Evolutionary conservation across 1,140 invertebrate genomes (phyloP).

Genomic region (Aplysia californica): DNA sequence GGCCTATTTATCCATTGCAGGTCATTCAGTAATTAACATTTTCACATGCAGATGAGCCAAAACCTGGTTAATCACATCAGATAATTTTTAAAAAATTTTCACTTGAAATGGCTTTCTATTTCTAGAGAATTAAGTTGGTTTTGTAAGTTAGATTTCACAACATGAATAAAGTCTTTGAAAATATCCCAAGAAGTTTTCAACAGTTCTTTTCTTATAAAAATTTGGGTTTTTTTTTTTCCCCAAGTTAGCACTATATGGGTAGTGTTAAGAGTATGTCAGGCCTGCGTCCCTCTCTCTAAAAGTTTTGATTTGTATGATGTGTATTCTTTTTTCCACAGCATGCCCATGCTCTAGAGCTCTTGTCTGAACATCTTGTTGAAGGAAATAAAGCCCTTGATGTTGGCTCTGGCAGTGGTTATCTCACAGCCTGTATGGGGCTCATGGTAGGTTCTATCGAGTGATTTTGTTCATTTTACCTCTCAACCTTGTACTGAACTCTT

Average conservation of each 20-base stretch:
- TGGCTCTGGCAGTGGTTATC: conserved; percentile 94
- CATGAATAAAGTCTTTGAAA: too few relatives aligned
- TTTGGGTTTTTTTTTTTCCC: neutral
- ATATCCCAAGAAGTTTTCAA: too few relatives aligned
- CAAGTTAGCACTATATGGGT: too few relatives aligned
- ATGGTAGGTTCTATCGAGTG: conserved; percentile 80
- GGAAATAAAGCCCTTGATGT: conserved; percentile 89
- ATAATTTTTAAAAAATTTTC: too few relatives aligned
- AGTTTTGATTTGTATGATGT: neutral
- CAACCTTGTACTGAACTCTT: too few relatives aligned
- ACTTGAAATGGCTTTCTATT: neutral
- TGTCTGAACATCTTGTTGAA: conserved; percentile 84
- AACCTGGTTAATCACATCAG: too few relatives aligned
- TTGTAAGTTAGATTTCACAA: neutral
- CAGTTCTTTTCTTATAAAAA: neutral
- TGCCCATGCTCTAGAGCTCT: conserved; percentile 91
- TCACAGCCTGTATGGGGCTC: conserved; percentile 93
- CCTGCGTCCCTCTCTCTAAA: neutral
- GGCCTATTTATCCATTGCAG: too few relatives aligned
- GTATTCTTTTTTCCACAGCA: conserved; percentile 72
- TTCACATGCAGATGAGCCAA: too few relatives aligned
- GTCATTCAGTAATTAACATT: too few relatives aligned
- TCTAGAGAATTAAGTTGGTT: neutral
- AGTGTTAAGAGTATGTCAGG: neutral
- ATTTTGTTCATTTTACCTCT: too few relatives aligned